Evolutionary conservation across 2,888 invertebrate genomes (phyloP), one percentile per base, ranked within the genome.

Genomic region (Leptarthrus brevirostris): DNA sequence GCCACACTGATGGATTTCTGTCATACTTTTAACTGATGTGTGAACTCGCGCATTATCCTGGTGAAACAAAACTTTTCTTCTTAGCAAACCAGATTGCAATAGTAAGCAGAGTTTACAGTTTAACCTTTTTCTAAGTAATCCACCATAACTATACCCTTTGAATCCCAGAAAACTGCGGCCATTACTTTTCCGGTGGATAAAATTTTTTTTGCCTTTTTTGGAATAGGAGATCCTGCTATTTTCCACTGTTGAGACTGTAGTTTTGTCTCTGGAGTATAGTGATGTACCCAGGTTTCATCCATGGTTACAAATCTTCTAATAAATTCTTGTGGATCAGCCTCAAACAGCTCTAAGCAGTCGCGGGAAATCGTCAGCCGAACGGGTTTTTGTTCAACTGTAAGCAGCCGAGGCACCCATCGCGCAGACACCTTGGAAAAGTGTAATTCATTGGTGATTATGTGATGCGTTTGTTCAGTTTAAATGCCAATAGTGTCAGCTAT

Each of bases 251-350:
- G 3, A 5, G 30, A 30, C 8, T 30, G 30, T 12, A 14, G 16
- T 72, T 82, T 82, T 36, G 79, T 80, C 74, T 82, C 80, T 73
- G 81, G 79, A 30, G 78, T 81, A 74, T 78, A 80, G 71, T 79
- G 76, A 73, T 81, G 79, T 52, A 82, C 78, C 81, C 80, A 82
- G 56, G 81, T 82, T 80, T 83, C 80, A 78, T 83, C 82, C 10
- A 81, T 78, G 73, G 81, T 82, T 36, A 83, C 77, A 54, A 79
- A 79, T 49, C 80, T 77, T 76, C 78, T 79, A 76, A 79, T 58
- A 81, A 83, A 82, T 70, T 81, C 78, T 74, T 77, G 74, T 73
- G 76, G 74, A 80, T 81, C 80, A 58, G 79, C 79, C 76, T 80
- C 79, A 77, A 80, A 80, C 73, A 77, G 49, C 36, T 77, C 77